Evolutionary conservation across 2,888 invertebrate genomes (phyloP).

Genomic region (Sinohyriopsis cumingii): DNA sequence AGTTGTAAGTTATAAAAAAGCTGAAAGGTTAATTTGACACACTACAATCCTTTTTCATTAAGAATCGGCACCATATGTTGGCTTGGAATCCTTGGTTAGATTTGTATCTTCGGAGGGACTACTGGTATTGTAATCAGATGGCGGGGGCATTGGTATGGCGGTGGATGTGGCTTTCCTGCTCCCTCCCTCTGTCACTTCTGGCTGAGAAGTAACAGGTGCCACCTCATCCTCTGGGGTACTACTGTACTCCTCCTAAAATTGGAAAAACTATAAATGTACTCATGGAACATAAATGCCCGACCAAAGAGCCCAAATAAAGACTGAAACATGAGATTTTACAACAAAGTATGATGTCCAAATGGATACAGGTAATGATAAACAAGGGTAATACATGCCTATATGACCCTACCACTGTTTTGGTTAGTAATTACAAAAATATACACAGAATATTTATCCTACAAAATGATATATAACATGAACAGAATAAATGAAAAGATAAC

Average conservation of each 20-base stretch:
- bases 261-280: conserved; percentile 5
- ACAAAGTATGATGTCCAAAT: too few relatives aligned
- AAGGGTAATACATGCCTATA: too few relatives aligned
- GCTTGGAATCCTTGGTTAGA: conserved; percentile 45
- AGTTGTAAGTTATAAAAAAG: too few relatives aligned
- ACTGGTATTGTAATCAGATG: conserved; percentile 14
- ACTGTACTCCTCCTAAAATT: conserved; percentile 45
- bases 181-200: conserved; percentile 13
- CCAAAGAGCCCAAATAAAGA: too few relatives aligned
- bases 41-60: neutral
- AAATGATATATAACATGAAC: too few relatives aligned
- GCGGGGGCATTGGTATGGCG: conserved; percentile 46
- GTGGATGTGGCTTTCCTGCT: conserved; percentile 13
- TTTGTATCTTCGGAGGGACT: conserved; percentile 46
- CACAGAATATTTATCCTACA: too few relatives aligned
- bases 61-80: conserved; percentile 47
- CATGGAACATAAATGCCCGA: neutral
- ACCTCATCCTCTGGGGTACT: conserved; percentile 39
- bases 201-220: conserved; percentile 48
- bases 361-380: too few relatives aligned
- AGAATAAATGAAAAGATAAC: too few relatives aligned
- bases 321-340: too few relatives aligned
- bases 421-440: too few relatives aligned
- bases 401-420: too few relatives aligned
- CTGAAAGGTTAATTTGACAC: neutral